Conservation (phyloP, 2,888 invertebrate genomes). For the Unio pictorum region DNA sequence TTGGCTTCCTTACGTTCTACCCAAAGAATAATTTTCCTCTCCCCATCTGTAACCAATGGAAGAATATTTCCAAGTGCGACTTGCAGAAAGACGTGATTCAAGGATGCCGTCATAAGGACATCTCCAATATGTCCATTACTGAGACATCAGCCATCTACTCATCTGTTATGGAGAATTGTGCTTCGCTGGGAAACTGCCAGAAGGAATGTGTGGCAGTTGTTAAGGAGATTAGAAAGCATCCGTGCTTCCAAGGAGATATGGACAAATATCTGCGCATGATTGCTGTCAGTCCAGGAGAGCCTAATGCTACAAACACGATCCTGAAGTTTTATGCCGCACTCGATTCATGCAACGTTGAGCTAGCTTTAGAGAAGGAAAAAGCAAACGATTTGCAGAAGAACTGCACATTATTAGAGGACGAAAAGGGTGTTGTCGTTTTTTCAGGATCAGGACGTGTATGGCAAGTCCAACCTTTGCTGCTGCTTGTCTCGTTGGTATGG, state of each 20-base stretch:
- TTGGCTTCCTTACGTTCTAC: constrained; percentile 48
- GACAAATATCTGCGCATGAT: constrained; percentile 3
- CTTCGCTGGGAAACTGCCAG: constrained; percentile 10
- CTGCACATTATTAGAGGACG: too few relatives aligned
- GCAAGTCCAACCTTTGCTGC: too few relatives aligned
- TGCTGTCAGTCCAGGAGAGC: background rate
- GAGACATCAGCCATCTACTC: constrained; percentile 10
- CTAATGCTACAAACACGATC: background rate
- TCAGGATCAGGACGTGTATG: too few relatives aligned
- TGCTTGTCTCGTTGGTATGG: too few relatives aligned
- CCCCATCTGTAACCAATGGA: constrained; percentile 5
- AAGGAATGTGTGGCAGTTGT: constrained; percentile 24
- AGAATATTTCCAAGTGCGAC: constrained; percentile 11
- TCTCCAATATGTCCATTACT: constrained; percentile 9
- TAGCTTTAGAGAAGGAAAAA: background rate
- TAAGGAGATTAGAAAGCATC: constrained; percentile 20
- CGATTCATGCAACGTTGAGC: constrained; percentile 6
- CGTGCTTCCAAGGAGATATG: constrained; percentile 31
- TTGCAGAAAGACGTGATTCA: constrained; percentile 4
- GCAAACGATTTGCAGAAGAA: too few relatives aligned
- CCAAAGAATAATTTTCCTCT: constrained; percentile 24
- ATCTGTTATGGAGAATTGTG: constrained; percentile 18
- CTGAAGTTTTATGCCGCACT: background rate
- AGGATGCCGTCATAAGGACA: constrained; percentile 14
- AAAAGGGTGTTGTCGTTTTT: too few relatives aligned